Evolutionary conservation across 2,888 invertebrate genomes (phyloP).

Genomic region (Caenorhabditis angaria): DNA sequence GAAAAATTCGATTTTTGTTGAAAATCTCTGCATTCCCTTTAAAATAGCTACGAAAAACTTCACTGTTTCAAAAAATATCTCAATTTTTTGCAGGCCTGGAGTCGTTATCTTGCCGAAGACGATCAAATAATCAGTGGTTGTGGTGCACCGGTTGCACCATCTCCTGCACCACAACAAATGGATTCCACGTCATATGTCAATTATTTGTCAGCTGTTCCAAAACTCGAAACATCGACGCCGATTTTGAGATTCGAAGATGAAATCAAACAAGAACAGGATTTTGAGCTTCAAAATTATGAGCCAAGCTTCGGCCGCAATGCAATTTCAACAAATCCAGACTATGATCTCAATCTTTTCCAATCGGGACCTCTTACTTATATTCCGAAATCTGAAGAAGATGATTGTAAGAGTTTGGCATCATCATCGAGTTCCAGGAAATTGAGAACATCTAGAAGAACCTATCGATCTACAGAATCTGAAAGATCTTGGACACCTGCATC

Average conservation of each 20-base stretch:
- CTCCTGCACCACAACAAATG: background rate
- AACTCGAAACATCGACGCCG: background rate
- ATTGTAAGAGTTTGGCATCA: constrained; percentile 6
- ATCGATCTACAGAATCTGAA: constrained; percentile 20
- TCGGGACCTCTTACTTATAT: constrained; percentile 1
- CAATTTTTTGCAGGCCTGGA: background rate
- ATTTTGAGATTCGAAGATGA: background rate
- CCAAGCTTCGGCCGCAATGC: no score
- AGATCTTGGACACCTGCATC: constrained; percentile 35
- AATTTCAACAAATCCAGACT: background rate
- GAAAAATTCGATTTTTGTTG: no score
- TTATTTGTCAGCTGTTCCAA: background rate
- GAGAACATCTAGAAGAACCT: background rate
- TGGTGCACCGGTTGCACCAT: background rate
- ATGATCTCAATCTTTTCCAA: background rate
- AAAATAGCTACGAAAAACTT: no score
- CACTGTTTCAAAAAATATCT: background rate
- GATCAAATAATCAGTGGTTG: background rate
- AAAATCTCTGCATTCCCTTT: no score
- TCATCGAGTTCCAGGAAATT: constrained; percentile 1
- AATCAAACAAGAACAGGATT: background rate
- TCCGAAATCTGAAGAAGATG: background rate
- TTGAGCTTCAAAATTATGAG: no score
- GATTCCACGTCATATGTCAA: background rate
- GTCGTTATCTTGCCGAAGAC: background rate